These are phyloP conservation scores for Pungitius pungitius DNA, from an alignment of 2,113 vertebrate genomes.

Conservation along the genomic window DNA sequence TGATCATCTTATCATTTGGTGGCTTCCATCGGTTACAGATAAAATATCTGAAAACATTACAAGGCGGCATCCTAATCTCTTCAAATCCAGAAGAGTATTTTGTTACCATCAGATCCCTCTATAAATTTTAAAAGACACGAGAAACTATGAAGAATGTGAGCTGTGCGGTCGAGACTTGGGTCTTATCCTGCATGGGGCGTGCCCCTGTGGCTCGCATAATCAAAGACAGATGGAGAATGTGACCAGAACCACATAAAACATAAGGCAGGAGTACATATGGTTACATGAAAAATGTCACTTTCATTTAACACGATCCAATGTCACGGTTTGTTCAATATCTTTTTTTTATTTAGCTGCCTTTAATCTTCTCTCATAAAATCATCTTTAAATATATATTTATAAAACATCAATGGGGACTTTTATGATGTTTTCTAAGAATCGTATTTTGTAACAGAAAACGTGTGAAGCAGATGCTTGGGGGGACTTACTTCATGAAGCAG, in stretches of 20 bases:
- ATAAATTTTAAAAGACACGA: not conserved
- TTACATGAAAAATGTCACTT: not conserved
- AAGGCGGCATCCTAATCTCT: not conserved
- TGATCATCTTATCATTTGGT: not conserved
- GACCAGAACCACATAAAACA: constrained; percentile 21
- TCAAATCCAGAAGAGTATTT: not conserved
- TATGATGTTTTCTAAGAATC: no score
- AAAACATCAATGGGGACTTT: not conserved
- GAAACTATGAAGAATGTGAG: constrained; percentile 53
- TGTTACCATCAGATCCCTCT: constrained; percentile 13
- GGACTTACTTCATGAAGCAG: constrained; percentile 97
- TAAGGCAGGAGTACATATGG: not conserved
- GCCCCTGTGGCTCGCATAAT: constrained; percentile 45
- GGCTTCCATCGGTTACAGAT: not conserved
- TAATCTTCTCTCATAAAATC: no score
- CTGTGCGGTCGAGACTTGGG: not conserved
- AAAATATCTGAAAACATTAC: not conserved
- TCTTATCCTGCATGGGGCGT: constrained; percentile 31
- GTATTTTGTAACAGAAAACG: no score
- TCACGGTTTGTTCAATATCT: not conserved
- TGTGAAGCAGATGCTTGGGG: not conserved
- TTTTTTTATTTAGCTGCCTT: not conserved
- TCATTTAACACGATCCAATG: not conserved
- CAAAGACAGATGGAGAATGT: constrained; percentile 63
- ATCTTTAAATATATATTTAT: not conserved